Evolutionary conservation across 2,797 vertebrate species (phyloP).

Genomic region (Leptoclinus maculatus): DNA sequence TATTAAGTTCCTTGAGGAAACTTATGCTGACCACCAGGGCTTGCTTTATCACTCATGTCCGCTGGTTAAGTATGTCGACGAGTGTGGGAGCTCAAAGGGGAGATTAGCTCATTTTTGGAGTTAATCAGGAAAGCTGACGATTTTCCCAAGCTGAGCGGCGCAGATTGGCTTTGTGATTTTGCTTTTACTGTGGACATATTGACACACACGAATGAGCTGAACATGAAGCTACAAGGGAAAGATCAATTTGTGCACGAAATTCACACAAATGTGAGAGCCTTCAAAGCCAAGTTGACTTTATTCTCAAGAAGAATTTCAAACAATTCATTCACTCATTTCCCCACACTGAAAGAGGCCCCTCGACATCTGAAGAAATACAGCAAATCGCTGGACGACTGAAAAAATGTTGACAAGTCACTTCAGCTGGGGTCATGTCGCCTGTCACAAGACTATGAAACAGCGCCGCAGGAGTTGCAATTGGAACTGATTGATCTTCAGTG

Average conservation of each 20-base stretch:
- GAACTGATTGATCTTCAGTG: conserved; percentile 37
- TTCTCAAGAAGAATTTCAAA: conserved; percentile 55
- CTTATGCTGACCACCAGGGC: conserved; percentile 11
- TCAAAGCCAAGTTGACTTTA: conserved; percentile 50
- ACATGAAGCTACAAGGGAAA: conserved; percentile 8
- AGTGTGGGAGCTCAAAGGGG: too few relatives aligned
- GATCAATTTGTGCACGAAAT: conserved; percentile 35
- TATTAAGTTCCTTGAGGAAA: conserved; percentile 43
- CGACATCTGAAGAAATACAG: conserved; percentile 36
- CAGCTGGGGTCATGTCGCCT: too few relatives aligned
- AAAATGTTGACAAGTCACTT: background rate
- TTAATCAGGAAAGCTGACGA: too few relatives aligned
- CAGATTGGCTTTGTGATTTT: conserved; percentile 3
- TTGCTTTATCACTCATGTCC: conserved; percentile 17
- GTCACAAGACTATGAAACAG: conserved; percentile 50
- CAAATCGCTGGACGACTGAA: conserved; percentile 39
- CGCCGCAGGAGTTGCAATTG: conserved; percentile 16
- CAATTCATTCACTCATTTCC: conserved; percentile 43
- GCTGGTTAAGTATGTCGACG: conserved; percentile 6
- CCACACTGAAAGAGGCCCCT: conserved; percentile 32
- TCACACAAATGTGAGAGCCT: conserved; percentile 26
- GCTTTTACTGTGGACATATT: too few relatives aligned
- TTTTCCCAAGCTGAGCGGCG: too few relatives aligned
- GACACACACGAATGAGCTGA: too few relatives aligned
- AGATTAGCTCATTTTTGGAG: too few relatives aligned